Base-by-base conservation (phyloP, 1,140 invertebrate genomes). In the Bombus sylvicola region DNA sequence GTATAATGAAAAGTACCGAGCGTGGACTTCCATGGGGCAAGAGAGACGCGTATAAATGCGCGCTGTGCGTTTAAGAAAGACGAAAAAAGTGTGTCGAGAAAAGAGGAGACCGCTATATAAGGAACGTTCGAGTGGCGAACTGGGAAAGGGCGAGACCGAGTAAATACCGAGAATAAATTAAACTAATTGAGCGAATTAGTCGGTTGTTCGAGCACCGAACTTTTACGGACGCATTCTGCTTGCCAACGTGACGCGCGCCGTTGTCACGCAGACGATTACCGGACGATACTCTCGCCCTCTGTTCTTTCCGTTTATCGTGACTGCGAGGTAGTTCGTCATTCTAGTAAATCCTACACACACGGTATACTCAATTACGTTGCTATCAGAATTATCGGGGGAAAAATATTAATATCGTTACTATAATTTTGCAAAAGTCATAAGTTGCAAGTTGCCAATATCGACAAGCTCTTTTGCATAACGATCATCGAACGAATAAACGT, bases 101-200 rank as follows among this genome's bases (percentile, higher is more conserved):
- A 37, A 76, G 83, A 83, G 59, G 34, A 87, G 87, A 78, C 39
- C 43, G 79, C 64, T 76, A 74, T 64, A 39, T 68, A 75, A 66
- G 47, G 47, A 64, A 64, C 59, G 71, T 69, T n/a, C 72, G 80
- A 85, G 72, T 57, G 68, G 74, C 47, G 71, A 86, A 53, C 18
- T 39, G 37, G n/a, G 28, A 66, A 74, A 75, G 78, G 81, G 59
- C 83, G 88, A 88, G 83, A 88, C 79, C 62, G 77, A 88, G 83
- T 90, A 93, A 93, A 91, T 94, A 94, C 92, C 87, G 81, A 84
- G 93, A 94, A 95, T 94, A 92, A 94, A 94, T 94, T 94, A 93
- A 94, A 92, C 92, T 93, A 94, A 94, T 94, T 93, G 93, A 93
- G 92, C 84, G 93, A 95, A 94, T 95, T 94, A 93, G 92, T 90